Evolutionary conservation across 1,140 invertebrate species (phyloP), one percentile per base, ranked within the genome.

Genomic region (Drosophila arawakana): DNA sequence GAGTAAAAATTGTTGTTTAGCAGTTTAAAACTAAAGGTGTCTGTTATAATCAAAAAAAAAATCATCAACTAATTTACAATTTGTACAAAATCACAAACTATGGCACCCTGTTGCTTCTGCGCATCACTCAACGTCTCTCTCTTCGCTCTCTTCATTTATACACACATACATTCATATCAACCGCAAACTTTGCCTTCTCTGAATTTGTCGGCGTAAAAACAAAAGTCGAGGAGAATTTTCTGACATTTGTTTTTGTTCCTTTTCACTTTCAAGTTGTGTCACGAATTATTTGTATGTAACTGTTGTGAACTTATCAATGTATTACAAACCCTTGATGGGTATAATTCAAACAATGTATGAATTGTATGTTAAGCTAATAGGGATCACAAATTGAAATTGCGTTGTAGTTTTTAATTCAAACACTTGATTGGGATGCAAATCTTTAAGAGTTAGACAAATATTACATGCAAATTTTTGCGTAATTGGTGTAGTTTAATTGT

Each of bases 101-200:
- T 44, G 66, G 55, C 72, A 74, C 72, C 72, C 72, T 74, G 72
- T 74, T 74, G 72, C 66, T 74, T 70, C 66, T 70, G 67, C 72
- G 72, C 72, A 70, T 73, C 71, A 11, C 7, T 47, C 49, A 61
- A 11, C 30, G 35, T 35, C 44, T 58, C 46, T 30, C 25, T 6
- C 25, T 37, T 58, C 46, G 3, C 25, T 6, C 25, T 47, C 43
- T 57, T 4, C 13, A 7, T 55, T 30, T 57, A 46, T n/a, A 13
- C 3, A 11, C 34, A 52, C n/a, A 43, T 43, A 41, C 5, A 9
- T 41, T 11, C 39, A n/a, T 43, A 8, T 35, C 43, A 47, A 47
- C 47, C 18, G 7, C 5, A 46, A 50, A 10, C 34, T 68, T 60
- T 46, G 21, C 21, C 39, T 35, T 55, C 21, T 34, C 49, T 61